Conservation (phyloP, 2,888 invertebrate genomes). For the Mesodorylaimus sp. region DNA sequence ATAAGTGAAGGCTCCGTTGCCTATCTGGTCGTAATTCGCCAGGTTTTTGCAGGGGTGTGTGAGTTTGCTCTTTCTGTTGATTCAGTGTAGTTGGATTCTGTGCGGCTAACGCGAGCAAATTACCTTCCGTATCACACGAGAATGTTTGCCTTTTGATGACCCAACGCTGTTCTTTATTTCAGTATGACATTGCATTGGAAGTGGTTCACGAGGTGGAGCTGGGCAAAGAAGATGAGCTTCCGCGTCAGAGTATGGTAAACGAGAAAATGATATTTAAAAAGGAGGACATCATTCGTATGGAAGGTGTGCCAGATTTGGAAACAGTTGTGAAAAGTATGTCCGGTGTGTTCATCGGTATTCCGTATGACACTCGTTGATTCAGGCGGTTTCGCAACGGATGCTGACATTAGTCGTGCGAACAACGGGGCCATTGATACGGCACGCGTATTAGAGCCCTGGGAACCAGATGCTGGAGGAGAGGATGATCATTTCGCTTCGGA, state of each 20-base stretch:
- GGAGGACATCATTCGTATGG: constrained; percentile 60
- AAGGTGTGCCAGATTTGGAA: constrained; percentile 62
- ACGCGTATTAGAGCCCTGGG: constrained; percentile 77
- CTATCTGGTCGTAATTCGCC: too few relatives aligned
- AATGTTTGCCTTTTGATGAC: too few relatives aligned
- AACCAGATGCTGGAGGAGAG: constrained; percentile 31
- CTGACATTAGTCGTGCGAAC: constrained; percentile 68
- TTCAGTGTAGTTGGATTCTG: too few relatives aligned
- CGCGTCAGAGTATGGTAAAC: constrained; percentile 46
- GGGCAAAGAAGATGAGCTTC: constrained; percentile 13
- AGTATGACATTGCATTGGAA: constrained; percentile 70
- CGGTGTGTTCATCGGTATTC: neutral
- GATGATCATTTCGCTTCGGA: constrained; percentile 9
- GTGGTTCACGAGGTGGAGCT: constrained; percentile 59
- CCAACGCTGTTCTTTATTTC: constrained; percentile 26
- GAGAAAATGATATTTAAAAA: constrained; percentile 65
- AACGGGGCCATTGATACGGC: constrained; percentile 49
- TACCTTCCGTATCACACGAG: too few relatives aligned
- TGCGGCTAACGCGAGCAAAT: too few relatives aligned
- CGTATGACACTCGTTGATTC: constrained; percentile 5
- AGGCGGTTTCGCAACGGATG: constrained; percentile 63
- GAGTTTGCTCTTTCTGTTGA: too few relatives aligned
- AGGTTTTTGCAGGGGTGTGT: too few relatives aligned
- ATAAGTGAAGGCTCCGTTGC: too few relatives aligned
- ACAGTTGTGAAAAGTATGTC: constrained; percentile 57